Evolutionary conservation across 2,888 invertebrate genomes (phyloP).

Genomic region (Sinotaia quadrata): DNA sequence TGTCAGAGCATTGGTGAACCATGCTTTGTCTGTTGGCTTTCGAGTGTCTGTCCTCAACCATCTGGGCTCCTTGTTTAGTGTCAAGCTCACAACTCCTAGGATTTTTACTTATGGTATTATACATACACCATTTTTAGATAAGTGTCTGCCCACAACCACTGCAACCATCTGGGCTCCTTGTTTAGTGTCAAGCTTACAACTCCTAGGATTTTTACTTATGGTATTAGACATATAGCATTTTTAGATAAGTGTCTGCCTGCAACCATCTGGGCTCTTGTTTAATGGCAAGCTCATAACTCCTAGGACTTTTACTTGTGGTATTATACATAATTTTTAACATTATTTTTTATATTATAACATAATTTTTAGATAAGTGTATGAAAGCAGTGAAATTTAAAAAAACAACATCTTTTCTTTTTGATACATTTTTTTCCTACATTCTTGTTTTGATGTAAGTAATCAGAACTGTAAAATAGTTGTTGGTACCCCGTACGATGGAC

Average conservation of each 20-base stretch:
- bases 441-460: too few species aligned
- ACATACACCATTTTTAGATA: too few species aligned
- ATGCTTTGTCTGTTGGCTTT: constrained; percentile 92
- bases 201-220: constrained; percentile 91
- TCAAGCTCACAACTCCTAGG: constrained; percentile 87
- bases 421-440: too few species aligned
- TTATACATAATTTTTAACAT: too few species aligned
- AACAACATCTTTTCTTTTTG: too few species aligned
- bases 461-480: too few species aligned
- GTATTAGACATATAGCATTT: too few species aligned
- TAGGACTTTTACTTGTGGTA: constrained; percentile 94
- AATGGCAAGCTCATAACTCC: constrained; percentile 89
- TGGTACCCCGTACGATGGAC: too few species aligned
- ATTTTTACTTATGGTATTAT: constrained; percentile 94
- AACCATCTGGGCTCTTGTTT: constrained; percentile 93
- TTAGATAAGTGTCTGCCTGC: constrained; percentile 90
- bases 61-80: constrained; percentile 88
- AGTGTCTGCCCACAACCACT: too few species aligned
- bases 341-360: too few species aligned
- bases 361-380: too few species aligned
- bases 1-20: constrained; percentile 92
- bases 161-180: constrained; percentile 93
- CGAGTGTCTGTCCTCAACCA: constrained; percentile 94
- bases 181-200: constrained; percentile 88
- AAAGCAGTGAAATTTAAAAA: too few species aligned